These are phyloP conservation scores for Pica pica DNA, from an alignment of 2,113 vertebrate species.

Conservation along the genomic window DNA sequence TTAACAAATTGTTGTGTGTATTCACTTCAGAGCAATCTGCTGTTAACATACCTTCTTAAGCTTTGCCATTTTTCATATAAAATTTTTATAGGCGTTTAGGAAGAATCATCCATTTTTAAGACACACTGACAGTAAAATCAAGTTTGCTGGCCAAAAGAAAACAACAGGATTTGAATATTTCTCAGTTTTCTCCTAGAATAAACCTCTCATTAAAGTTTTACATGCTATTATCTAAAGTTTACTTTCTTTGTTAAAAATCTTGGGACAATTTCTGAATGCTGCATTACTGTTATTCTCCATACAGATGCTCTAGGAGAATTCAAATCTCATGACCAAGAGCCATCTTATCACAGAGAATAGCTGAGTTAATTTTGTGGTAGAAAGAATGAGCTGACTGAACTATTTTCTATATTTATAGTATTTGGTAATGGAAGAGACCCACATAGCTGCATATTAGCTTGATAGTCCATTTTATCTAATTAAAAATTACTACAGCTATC, in stretches of 20 bases:
- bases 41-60: background rate
- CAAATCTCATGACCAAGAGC: background rate
- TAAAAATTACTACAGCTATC: background rate
- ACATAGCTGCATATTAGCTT: background rate
- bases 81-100: background rate
- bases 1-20: background rate
- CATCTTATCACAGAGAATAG: background rate
- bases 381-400: background rate
- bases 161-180: background rate
- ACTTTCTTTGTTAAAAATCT: background rate
- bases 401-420: background rate
- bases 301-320: background rate
- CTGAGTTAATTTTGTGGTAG: background rate
- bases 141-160: background rate
- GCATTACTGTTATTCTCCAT: background rate
- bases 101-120: background rate
- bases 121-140: background rate
- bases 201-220: background rate
- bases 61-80: background rate
- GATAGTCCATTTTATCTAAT: background rate
- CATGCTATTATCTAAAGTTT: background rate
- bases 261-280: background rate
- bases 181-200: background rate
- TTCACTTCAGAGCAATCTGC: background rate
- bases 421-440: background rate